Conservation (phyloP, 2,888 invertebrate species). For the Mycogona germanica region DNA sequence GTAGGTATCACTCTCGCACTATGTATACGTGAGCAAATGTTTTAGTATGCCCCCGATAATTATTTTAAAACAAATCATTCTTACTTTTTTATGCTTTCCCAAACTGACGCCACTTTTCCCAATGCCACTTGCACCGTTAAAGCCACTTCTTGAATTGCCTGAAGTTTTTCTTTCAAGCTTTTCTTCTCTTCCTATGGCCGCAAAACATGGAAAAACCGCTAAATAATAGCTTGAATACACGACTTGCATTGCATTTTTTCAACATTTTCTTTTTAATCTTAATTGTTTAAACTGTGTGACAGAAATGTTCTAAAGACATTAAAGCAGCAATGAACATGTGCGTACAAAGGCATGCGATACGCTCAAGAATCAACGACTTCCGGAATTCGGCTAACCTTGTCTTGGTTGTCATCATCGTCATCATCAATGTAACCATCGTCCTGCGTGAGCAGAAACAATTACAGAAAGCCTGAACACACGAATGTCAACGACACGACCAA, state of each 20-base stretch:
- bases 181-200: conserved; percentile 79
- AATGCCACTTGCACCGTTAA: conserved; percentile 93
- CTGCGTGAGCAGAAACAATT: conserved; percentile 27
- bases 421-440: conserved; percentile 41
- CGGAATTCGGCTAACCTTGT: conserved; percentile 43
- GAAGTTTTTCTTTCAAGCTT: conserved; percentile 81
- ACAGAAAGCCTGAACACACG: background rate
- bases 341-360: background rate
- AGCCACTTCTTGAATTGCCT: conserved; percentile 94
- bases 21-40: too few species aligned
- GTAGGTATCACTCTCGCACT: too few species aligned
- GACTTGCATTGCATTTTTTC: too few species aligned
- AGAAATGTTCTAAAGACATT: too few species aligned
- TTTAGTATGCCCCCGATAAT: background rate
- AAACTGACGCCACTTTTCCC: conserved; percentile 84
- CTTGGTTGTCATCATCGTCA: conserved; percentile 82
- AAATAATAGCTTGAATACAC: too few species aligned
- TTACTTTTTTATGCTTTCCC: conserved; percentile 91
- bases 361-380: background rate
- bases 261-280: too few species aligned
- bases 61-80: conserved; percentile 24
- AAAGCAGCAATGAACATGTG: too few species aligned
- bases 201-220: too few species aligned
- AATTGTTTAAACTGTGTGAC: too few species aligned
- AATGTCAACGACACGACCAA: too few species aligned